A percentile compares a stretch with the other conserved stretches of the same genome.
Evolutionary conservation across 2,797 vertebrate genomes (phyloP).

Genomic region (Sphenodon punctatus): DNA sequence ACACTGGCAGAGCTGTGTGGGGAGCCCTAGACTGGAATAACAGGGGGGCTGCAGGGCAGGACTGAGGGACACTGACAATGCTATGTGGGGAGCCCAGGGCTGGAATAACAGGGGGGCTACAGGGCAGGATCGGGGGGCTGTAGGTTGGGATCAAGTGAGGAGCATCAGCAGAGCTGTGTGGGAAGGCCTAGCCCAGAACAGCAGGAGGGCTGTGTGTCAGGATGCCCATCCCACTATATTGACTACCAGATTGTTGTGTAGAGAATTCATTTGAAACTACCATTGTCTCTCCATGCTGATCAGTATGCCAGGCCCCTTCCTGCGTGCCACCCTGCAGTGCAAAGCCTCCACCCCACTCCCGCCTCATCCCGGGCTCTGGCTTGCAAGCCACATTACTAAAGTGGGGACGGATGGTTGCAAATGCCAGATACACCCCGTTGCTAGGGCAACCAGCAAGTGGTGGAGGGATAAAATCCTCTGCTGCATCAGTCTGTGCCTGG

Average conservation of each 20-base stretch:
- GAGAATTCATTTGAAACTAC: conserved; percentile 28
- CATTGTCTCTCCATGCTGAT: neutral
- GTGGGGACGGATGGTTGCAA: conserved; percentile 17
- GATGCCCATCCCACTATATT: neutral
- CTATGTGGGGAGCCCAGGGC: no score
- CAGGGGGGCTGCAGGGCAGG: neutral
- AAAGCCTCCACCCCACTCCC: neutral
- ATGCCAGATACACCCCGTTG: conserved; percentile 49
- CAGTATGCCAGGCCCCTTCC: neutral
- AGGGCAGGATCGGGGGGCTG: no score
- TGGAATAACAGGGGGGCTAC: no score
- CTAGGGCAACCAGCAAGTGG: conserved; percentile 58
- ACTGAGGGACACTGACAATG: neutral
- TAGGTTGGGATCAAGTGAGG: neutral
- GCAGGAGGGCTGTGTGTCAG: neutral
- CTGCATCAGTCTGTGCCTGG: conserved; percentile 43
- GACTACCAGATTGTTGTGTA: conserved; percentile 29
- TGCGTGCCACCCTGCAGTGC: neutral
- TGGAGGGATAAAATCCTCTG: conserved; percentile 29
- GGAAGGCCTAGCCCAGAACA: neutral
- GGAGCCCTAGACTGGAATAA: neutral
- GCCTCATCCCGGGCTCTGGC: neutral
- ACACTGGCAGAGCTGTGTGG: neutral
- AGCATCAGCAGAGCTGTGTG: neutral
- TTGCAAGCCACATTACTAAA: neutral